These are phyloP conservation scores for Drosophila anomalata DNA, from an alignment of 2,888 invertebrate species.

Conservation along the genomic window DNA sequence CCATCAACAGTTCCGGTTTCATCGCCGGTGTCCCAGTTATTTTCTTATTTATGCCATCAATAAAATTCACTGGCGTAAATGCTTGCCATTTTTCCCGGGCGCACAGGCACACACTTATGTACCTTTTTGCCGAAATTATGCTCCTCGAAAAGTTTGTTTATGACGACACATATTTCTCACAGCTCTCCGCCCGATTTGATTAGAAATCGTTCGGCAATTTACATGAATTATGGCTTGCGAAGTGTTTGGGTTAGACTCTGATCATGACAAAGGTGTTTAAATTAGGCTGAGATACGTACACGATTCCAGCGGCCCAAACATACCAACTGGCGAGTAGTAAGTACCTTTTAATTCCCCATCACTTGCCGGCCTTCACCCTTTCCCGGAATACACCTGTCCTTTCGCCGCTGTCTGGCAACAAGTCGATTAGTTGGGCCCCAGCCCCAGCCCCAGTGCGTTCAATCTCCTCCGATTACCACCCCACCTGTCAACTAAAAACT, in stretches of 20 bases:
- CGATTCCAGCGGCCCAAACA: too few relatives aligned
- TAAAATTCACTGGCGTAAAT: constrained; percentile 58
- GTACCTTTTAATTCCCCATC: too few relatives aligned
- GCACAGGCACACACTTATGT: constrained; percentile 2
- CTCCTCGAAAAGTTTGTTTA: constrained; percentile 43
- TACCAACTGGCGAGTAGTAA: too few relatives aligned
- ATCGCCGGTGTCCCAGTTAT: constrained; percentile 31
- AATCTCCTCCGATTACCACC: background rate
- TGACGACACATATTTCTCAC: constrained; percentile 43
- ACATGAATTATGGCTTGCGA: constrained; percentile 15
- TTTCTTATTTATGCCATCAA: constrained; percentile 67
- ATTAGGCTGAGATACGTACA: too few relatives aligned
- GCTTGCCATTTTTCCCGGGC: constrained; percentile 34
- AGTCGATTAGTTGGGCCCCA: background rate
- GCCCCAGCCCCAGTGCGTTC: background rate
- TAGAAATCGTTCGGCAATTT: constrained; percentile 45
- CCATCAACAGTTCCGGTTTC: constrained; percentile 34
- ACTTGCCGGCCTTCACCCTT: background rate
- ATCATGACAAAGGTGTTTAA: background rate
- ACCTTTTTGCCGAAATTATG: constrained; percentile 20
- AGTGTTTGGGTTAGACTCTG: background rate
- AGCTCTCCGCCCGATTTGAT: constrained; percentile 47
- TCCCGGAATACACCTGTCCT: background rate
- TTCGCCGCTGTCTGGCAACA: background rate
- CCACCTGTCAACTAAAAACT: constrained; percentile 57